Conservation (phyloP, 1,140 invertebrate species). For the Popillia japonica region DNA sequence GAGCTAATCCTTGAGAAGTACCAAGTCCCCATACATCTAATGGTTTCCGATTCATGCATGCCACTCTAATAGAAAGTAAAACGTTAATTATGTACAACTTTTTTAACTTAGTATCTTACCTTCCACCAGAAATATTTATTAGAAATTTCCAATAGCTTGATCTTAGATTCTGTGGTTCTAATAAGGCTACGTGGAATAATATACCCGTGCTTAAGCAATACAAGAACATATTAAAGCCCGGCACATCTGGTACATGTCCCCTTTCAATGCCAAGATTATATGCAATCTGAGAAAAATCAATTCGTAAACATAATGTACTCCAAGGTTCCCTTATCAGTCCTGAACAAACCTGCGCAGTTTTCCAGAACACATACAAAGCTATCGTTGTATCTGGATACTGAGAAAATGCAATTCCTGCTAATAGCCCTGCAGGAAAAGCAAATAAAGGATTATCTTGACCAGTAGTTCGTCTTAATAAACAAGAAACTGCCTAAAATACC, state of each 20-base stretch:
- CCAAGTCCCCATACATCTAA: slow-evolving; percentile 68
- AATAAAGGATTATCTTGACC: slow-evolving; percentile 67
- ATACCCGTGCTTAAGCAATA: slow-evolving; percentile 82
- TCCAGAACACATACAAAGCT: slow-evolving; percentile 77
- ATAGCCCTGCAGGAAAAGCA: slow-evolving; percentile 71
- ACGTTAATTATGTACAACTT: slow-evolving; percentile 36
- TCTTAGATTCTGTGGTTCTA: slow-evolving; percentile 81
- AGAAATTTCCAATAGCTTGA: slow-evolving; percentile 88
- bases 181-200: slow-evolving; percentile 80
- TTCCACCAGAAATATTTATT: slow-evolving; percentile 76
- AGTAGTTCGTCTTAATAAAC: slow-evolving; percentile 65
- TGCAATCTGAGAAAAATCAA: slow-evolving; percentile 64
- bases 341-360: slow-evolving; percentile 68
- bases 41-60: slow-evolving; percentile 64
- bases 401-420: slow-evolving; percentile 70
- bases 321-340: background rate
- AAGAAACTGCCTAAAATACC: slow-evolving; percentile 67
- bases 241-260: slow-evolving; percentile 67
- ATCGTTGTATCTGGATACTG: slow-evolving; percentile 74
- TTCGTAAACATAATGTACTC: background rate
- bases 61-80: slow-evolving; percentile 63
- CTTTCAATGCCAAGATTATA: slow-evolving; percentile 68
- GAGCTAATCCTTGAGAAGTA: slow-evolving; percentile 51
- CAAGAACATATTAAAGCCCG: slow-evolving; percentile 72
- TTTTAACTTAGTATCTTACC: slow-evolving; percentile 60